Conservation (phyloP, 2,113 vertebrate species). For the Poeciliopsis prolifica region DNA sequence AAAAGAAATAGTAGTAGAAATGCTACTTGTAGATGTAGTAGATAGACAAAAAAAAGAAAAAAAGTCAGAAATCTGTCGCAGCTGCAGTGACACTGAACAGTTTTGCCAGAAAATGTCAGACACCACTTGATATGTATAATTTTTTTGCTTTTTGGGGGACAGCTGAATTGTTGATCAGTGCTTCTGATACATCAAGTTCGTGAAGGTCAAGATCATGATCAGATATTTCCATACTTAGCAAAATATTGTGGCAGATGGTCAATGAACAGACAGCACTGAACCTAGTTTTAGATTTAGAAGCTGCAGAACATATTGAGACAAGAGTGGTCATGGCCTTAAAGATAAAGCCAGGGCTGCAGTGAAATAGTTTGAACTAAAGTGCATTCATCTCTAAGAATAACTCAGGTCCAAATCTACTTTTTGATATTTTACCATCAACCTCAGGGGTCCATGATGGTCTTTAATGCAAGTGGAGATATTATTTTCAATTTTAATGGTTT, state of each 20-base stretch:
- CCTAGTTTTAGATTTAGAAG: not conserved
- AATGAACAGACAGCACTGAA: not conserved
- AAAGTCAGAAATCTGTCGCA: not conserved
- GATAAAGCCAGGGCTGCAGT: not conserved
- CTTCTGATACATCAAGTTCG: not conserved
- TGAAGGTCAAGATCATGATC: not conserved
- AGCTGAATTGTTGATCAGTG: not conserved
- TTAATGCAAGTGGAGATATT: constrained; percentile 45
- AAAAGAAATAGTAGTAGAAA: not conserved
- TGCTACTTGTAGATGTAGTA: too few relatives aligned
- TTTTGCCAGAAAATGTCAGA: not conserved
- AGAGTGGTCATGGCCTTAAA: too few relatives aligned
- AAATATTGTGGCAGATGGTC: not conserved
- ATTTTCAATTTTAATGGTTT: constrained; percentile 39
- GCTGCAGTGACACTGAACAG: not conserved
- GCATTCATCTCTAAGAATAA: too few relatives aligned
- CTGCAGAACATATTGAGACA: not conserved
- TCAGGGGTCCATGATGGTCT: constrained; percentile 22
- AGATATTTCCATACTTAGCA: not conserved
- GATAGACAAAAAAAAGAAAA: not conserved
- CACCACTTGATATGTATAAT: not conserved
- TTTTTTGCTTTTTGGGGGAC: not conserved
- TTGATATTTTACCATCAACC: not conserved
- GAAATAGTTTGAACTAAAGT: not conserved
- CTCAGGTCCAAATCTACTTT: not conserved